phyloP scores from a whole-genome alignment of 2,797 vertebrate species.

The Cryptoprocta ferox region DNA sequence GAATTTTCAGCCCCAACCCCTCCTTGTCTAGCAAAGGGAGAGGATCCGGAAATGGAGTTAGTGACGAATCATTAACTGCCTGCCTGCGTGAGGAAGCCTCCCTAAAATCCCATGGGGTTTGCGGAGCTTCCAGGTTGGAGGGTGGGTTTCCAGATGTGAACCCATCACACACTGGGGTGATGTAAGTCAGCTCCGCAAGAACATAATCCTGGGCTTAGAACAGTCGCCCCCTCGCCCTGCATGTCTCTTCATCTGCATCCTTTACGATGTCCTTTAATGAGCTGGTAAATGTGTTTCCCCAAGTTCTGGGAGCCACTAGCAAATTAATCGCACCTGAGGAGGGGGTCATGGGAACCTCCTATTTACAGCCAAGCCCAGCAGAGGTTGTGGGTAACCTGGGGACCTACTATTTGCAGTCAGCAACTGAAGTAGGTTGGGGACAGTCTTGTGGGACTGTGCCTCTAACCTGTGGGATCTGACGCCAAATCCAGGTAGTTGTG shows the following conservation, averaged over 20 bases:
- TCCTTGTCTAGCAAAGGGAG: neutral
- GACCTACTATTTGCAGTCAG: neutral
- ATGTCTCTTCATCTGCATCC: neutral
- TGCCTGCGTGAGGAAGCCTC: neutral
- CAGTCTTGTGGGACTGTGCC: neutral
- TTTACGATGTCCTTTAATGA: neutral
- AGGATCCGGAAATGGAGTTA: neutral
- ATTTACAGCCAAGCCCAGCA: neutral
- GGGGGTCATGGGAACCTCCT: neutral
- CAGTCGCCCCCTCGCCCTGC: neutral
- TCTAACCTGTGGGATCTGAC: neutral
- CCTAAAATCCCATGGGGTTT: neutral
- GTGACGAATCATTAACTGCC: neutral
- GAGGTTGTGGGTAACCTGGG: neutral
- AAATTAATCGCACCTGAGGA: neutral
- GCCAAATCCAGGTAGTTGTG: neutral
- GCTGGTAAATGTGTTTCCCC: neutral
- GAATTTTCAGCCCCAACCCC: neutral
- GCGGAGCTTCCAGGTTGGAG: neutral
- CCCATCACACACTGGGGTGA: neutral
- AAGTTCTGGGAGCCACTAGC: neutral
- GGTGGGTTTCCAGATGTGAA: too few relatives aligned
- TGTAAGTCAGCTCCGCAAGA: too few relatives aligned
- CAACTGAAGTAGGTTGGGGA: neutral
- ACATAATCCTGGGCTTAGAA: neutral